These are phyloP conservation scores for Pteronura brasiliensis DNA, from an alignment of 2,113 vertebrate species.

Conservation along the genomic window DNA sequence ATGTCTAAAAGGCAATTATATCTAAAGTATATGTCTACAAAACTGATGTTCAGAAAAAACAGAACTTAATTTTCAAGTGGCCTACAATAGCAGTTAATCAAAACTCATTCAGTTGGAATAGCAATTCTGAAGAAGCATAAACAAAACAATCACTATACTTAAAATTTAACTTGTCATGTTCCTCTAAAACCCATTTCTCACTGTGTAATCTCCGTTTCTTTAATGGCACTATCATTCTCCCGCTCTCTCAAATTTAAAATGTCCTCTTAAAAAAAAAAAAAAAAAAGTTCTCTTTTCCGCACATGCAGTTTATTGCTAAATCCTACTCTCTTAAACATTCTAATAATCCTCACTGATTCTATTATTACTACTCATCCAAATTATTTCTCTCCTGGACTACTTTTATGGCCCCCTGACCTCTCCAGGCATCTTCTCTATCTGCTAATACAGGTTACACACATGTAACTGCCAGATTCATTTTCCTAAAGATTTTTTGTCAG, in stretches of 20 bases:
- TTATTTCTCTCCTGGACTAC: background rate
- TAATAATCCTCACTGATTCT: background rate
- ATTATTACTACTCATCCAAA: background rate
- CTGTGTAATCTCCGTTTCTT: background rate
- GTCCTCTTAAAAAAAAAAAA: no score
- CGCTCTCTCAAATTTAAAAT: background rate
- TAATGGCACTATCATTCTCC: background rate
- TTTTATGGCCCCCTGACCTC: background rate
- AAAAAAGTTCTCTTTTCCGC: background rate
- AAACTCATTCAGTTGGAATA: background rate
- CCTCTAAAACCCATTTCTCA: background rate
- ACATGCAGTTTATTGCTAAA: background rate
- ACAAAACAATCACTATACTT: background rate
- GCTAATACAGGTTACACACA: background rate
- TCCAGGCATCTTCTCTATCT: background rate
- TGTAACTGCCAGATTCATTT: background rate
- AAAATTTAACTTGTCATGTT: background rate
- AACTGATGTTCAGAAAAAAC: background rate
- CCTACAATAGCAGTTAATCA: background rate
- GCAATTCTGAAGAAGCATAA: background rate
- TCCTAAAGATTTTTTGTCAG: background rate
- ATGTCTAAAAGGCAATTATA: background rate
- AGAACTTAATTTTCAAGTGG: background rate
- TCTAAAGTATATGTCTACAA: background rate
- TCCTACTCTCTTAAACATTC: background rate